These are phyloP conservation scores for Mesocricetus auratus DNA, from an alignment of 2,113 vertebrate species.

Conservation along the genomic window DNA sequence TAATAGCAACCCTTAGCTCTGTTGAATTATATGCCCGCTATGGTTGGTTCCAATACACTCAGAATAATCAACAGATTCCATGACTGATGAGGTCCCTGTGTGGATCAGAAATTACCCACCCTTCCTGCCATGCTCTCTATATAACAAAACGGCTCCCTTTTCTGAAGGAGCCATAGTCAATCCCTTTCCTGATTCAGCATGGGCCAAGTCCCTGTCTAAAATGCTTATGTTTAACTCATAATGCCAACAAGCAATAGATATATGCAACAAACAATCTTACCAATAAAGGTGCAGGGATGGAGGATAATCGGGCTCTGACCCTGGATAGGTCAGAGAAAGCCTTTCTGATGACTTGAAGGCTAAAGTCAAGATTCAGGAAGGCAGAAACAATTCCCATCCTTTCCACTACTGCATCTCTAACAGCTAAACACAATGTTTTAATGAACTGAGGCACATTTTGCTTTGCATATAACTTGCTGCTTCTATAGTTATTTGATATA, in stretches of 20 bases:
- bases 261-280: not conserved
- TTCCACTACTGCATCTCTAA: not conserved
- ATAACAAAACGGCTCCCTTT: not conserved
- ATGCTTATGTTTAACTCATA: not conserved
- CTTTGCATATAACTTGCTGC: slow-evolving; percentile 40
- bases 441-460: slow-evolving; percentile 17
- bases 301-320: not conserved
- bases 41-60: not conserved
- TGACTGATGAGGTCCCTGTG: not conserved
- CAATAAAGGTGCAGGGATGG: not conserved
- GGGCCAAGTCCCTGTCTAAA: not conserved
- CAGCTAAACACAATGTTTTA: slow-evolving; percentile 14
- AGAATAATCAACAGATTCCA: not conserved
- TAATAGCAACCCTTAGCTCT: not conserved
- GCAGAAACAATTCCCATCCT: not conserved
- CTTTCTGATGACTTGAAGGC: not conserved
- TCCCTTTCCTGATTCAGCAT: not conserved
- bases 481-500: slow-evolving; percentile 7
- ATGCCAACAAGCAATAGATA: not conserved
- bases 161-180: not conserved
- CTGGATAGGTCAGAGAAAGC: not conserved
- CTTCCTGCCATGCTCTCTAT: not conserved
- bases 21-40: not conserved
- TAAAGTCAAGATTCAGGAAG: not conserved
- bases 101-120: not conserved